Conservation (phyloP, 2,888 invertebrate genomes). For the Drosophila emarginata region DNA sequence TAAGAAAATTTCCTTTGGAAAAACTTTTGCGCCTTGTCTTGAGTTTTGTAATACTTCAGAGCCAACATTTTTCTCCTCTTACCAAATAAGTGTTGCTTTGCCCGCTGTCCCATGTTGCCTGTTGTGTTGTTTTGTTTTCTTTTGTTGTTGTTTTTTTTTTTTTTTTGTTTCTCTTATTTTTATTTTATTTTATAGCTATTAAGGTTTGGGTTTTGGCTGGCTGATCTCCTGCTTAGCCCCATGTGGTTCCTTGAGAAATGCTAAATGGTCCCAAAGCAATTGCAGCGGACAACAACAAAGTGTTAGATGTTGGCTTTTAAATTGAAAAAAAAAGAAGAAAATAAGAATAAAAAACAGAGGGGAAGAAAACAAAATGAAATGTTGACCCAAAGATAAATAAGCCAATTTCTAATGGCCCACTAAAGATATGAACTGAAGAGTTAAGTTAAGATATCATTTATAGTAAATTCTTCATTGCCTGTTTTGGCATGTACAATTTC, state of each 20-base stretch:
- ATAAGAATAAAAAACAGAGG: neutral
- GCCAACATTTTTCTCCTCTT: neutral
- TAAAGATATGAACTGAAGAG: conserved; percentile 22
- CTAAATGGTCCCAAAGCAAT: conserved; percentile 78
- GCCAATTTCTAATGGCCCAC: conserved; percentile 16
- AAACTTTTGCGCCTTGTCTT: conserved; percentile 69
- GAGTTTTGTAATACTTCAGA: conserved; percentile 70
- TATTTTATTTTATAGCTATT: conserved; percentile 39
- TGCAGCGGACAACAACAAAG: conserved; percentile 50
- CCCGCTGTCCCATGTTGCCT: conserved; percentile 42
- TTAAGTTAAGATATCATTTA: neutral
- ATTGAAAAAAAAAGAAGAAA: conserved; percentile 10
- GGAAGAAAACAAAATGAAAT: neutral
- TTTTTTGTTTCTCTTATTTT: neutral
- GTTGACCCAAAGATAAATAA: conserved; percentile 13
- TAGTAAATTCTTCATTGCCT: conserved; percentile 3
- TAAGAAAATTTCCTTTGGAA: conserved; percentile 71
- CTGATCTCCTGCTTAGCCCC: conserved; percentile 63
- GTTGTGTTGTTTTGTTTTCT: conserved; percentile 28
- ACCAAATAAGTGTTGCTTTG: neutral
- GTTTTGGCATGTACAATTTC: conserved; percentile 5
- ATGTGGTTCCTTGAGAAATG: conserved; percentile 78
- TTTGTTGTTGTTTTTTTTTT: neutral
- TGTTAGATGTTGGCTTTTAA: conserved; percentile 48
- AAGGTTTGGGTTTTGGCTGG: conserved; percentile 44